phyloP scores from a whole-genome alignment of 2,888 invertebrate species.

The Erynnis tages region DNA sequence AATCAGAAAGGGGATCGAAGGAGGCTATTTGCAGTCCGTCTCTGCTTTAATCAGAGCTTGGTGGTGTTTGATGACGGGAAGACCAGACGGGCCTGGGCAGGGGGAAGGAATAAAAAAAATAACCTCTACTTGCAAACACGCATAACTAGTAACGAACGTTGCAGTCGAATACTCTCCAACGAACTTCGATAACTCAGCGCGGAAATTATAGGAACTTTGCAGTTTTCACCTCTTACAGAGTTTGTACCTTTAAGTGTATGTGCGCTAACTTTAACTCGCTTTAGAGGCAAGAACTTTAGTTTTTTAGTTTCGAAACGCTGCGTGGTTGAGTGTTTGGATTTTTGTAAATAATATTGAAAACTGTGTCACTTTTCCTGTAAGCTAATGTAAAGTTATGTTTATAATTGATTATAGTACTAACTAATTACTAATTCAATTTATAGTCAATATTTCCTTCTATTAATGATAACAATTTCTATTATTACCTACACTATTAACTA shows the following conservation, averaged over 20 bases:
- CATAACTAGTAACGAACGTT: slow-evolving; percentile 47
- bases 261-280: slow-evolving; percentile 5
- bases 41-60: slow-evolving; percentile 65
- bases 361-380: not conserved
- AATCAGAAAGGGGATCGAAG: slow-evolving; percentile 24
- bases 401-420: not conserved
- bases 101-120: slow-evolving; percentile 73
- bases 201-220: slow-evolving; percentile 6
- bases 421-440: too few species aligned
- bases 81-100: slow-evolving; percentile 74
- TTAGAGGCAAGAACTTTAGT: not conserved
- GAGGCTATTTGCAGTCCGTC: slow-evolving; percentile 38
- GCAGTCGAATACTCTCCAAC: slow-evolving; percentile 31
- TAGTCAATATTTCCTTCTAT: too few species aligned
- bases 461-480: too few species aligned
- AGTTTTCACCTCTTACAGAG: slow-evolving; percentile 9
- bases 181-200: slow-evolving; percentile 13
- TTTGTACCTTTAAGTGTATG: slow-evolving; percentile 11
- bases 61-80: slow-evolving; percentile 69
- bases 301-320: not conserved
- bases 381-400: not conserved
- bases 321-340: not conserved
- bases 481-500: too few species aligned
- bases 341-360: not conserved
- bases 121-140: slow-evolving; percentile 68